These are phyloP conservation scores for Idaea straminata DNA, from an alignment of 2,888 invertebrate species.

Conservation along the genomic window DNA sequence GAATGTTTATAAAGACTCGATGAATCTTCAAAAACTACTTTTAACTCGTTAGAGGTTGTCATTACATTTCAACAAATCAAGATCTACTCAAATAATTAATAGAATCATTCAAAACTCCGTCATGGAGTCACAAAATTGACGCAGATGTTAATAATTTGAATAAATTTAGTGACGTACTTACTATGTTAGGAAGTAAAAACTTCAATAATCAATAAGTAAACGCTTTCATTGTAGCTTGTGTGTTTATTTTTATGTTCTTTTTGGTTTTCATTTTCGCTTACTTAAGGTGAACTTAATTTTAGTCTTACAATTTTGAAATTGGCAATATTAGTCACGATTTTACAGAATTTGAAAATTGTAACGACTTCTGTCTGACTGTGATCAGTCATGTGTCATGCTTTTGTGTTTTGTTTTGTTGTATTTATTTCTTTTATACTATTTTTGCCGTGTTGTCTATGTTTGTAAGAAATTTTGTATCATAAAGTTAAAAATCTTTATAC, in stretches of 20 bases:
- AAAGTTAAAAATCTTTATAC: background rate
- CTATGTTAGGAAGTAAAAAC: too few species aligned
- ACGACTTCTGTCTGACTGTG: slow-evolving; percentile 4
- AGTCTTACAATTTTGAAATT: slow-evolving; percentile 12
- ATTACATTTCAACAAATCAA: background rate
- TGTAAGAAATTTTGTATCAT: slow-evolving; percentile 26
- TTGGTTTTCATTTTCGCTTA: background rate
- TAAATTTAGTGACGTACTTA: background rate
- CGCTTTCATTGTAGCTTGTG: slow-evolving; percentile 77
- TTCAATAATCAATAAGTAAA: slow-evolving; percentile 20
- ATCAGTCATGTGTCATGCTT: slow-evolving; percentile 29
- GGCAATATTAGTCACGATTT: background rate
- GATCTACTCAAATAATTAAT: background rate
- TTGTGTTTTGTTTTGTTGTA: slow-evolving; percentile 51
- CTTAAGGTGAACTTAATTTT: background rate
- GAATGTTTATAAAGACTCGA: too few species aligned
- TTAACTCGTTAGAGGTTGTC: background rate
- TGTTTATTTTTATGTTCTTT: slow-evolving; percentile 18
- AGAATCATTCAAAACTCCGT: background rate
- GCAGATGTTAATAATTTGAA: background rate
- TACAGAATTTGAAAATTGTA: slow-evolving; percentile 1
- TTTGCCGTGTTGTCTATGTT: slow-evolving; percentile 45
- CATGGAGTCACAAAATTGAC: background rate
- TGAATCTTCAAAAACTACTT: too few species aligned
- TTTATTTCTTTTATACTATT: slow-evolving; percentile 33